Base-by-base conservation (phyloP, 2,113 vertebrate genomes). In the Melanostigma gelatinosum region DNA sequence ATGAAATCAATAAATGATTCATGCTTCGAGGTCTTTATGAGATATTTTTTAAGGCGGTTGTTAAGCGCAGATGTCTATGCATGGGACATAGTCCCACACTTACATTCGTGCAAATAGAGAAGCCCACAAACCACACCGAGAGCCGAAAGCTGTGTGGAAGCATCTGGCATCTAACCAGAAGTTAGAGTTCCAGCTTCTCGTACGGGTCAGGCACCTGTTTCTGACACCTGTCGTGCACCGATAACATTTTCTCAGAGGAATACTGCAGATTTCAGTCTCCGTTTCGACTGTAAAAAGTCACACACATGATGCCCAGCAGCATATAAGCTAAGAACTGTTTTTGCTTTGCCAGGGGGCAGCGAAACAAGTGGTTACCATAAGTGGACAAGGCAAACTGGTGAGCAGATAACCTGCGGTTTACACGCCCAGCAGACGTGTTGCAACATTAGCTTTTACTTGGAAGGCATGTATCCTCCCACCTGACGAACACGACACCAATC, bases 151-250 rank as follows among this genome's bases (percentile, higher is more conserved):
- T 27, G 27, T 50, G 27, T 32, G 24, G 1, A 34, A 32, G n/a
- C 32, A 18, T 0, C 12, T 13, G 46, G 18, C 64, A 29, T 67
- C 44, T 1, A 15, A 64, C 12, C 42, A 29, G 40, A 4, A 46
- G 64, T 29, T 29, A 18, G 8, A 18, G n/a, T 16, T 66, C 8
- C 64, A 67, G 9, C 15, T 20, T 46, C 24, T 16, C 27, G 54
- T 40, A n/a, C 12, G 44, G 24, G 29, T 22, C 66, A 42, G 72
- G 40, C 65, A 69, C 71, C 57, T 12, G 29, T 42, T 67, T n/a
- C 18, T 22, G 10, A 58, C 52, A 69, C 24, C 12, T 12, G 55
- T 52, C 50, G 7, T 9, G 24, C 9, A 44, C 42, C 1, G 10
- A 6, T 40, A n/a, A 16, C 8, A 16, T 13, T 24, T 50, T 50